These are phyloP conservation scores for Hetaerina americana DNA, from an alignment of 1,140 invertebrate genomes.

Conservation along the genomic window DNA sequence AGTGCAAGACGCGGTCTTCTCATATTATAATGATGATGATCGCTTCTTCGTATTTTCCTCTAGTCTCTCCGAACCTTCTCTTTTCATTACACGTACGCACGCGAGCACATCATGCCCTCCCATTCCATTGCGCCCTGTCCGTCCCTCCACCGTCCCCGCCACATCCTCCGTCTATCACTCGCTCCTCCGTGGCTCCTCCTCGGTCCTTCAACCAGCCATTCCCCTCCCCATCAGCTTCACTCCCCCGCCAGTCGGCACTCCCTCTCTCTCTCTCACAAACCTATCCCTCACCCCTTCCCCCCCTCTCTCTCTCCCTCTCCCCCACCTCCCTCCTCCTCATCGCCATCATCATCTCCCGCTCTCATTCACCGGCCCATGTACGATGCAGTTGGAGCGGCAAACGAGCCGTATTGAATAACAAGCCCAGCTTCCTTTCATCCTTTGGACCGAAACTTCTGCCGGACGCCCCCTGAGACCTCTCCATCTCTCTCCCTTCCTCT, in stretches of 20 bases:
- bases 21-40: no score
- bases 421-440: not conserved
- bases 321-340: not conserved
- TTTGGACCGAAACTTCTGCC: not conserved
- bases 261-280: not conserved
- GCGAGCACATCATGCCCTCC: no score
- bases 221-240: no score
- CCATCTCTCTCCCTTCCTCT: no score
- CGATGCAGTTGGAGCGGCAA: not conserved
- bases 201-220: not conserved
- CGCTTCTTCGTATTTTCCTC: no score
- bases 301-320: not conserved
- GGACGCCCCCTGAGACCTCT: not conserved
- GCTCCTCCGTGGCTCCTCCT: not conserved
- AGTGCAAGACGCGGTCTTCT: no score
- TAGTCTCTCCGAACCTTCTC: no score
- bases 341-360: not conserved
- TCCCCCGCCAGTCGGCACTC: not conserved
- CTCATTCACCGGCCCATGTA: not conserved
- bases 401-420: not conserved
- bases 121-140: no score
- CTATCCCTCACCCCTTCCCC: not conserved
- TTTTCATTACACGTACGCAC: no score
- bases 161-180: not conserved
- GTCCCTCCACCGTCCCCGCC: not conserved